Evolutionary conservation across 2,113 vertebrate genomes (phyloP).

Genomic region (Melanocharis versteri): DNA sequence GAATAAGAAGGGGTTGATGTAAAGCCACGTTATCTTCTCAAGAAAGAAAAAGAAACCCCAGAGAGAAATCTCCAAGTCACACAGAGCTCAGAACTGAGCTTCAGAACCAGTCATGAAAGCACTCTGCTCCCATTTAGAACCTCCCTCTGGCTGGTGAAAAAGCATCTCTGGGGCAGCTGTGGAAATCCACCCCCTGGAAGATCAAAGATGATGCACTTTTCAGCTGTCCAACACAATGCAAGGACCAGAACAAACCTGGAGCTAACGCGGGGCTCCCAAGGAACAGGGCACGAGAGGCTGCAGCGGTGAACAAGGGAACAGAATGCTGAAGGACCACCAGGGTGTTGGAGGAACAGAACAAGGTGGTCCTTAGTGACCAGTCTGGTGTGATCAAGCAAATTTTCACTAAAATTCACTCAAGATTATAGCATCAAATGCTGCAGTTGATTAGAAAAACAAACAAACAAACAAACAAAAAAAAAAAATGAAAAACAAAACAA

Average conservation of each 20-base stretch:
- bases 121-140: not conserved
- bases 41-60: not conserved
- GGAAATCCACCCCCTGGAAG: not conserved
- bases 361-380: not conserved
- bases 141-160: not conserved
- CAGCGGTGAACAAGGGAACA: not conserved
- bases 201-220: not conserved
- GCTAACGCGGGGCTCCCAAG: fast-evolving
- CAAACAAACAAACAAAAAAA: not conserved
- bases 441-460: not conserved
- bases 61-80: not conserved
- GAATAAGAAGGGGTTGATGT: not conserved
- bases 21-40: not conserved
- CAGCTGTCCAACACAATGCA: not conserved
- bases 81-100: not conserved
- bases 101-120: not conserved
- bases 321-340: not conserved
- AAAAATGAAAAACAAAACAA: not conserved
- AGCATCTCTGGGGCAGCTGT: not conserved
- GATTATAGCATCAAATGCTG: not conserved
- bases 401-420: not conserved
- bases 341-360: not conserved
- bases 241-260: not conserved
- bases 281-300: not conserved
- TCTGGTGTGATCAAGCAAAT: not conserved